Base-by-base conservation (phyloP, 2,888 invertebrate genomes). In the Antheraea assamensis region DNA sequence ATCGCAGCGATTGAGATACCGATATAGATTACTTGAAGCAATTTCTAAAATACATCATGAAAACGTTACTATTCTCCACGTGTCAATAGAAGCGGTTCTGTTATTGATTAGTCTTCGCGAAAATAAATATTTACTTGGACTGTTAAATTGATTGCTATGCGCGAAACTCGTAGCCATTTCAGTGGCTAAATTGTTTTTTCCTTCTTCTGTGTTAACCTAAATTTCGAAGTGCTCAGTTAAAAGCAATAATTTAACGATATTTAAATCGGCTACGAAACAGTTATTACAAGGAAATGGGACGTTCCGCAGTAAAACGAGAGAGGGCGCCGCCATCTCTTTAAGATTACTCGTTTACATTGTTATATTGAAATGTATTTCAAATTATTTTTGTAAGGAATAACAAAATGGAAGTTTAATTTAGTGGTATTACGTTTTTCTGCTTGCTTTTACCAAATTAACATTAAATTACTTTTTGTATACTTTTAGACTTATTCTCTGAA, bases 161-260 rank as follows among this genome's bases (percentile, higher is more conserved):
- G 24, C 10, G 24, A 58, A 58, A 58, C 55, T n/a, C 21, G 10
- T 58, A 5, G n/a, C 10, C 10, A 24, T 58, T n/a, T 58, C 24
- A 58, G 1, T 24, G 13, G n/a, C 58, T 58, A n/a, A 24, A 58
- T 58, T 10, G 15, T 58, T n/a, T 58, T 21, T 58, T 58, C 0
- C 58, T 58, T 58, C 10, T 15, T 24, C 24, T 15, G 58, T 58
- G 58, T 58, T 58, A n/a, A 58, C 66, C 31, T 66, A 66, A 15
- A 30, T 66, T 66, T 35, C 21, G 3, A 42, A 35, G 68, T 35
- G 15, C 10, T 68, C 35, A n/a, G 35, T n/a, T 8, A n/a, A 17
- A 68, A 68, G 68, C 24, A 35, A 68, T 58, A 31, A 71, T 58
- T 55, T 71, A 35, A 71, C 35, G 71, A 58, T 71, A 31, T 71